Conservation (phyloP, 2,113 vertebrate species). For the Myrmophylax atrothorax region DNA sequence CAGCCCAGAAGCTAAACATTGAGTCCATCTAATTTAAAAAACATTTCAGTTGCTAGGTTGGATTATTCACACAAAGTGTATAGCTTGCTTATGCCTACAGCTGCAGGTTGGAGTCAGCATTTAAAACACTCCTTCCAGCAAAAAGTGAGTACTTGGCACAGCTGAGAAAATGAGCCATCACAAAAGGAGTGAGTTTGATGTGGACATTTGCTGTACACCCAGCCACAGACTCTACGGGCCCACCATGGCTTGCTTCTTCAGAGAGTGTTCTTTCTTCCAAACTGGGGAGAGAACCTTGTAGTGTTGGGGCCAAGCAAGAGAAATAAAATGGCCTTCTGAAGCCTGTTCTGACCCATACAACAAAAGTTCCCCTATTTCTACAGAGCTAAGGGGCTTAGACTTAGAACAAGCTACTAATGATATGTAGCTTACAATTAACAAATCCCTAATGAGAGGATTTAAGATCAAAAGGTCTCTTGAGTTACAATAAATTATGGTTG, state of each 20-base stretch:
- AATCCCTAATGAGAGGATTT: background rate
- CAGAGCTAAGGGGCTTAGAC: background rate
- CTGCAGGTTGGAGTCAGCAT: background rate
- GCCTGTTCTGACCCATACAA: background rate
- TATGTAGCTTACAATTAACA: background rate
- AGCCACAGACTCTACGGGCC: background rate
- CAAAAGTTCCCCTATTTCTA: background rate
- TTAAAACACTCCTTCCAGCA: background rate
- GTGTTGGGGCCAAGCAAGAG: background rate
- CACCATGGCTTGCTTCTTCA: rapidly evolving
- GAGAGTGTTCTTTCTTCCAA: background rate
- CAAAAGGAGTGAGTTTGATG: background rate
- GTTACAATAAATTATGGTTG: background rate
- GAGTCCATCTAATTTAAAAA: slow-evolving; percentile 28
- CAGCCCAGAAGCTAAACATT: slow-evolving; percentile 47
- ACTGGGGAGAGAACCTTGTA: background rate
- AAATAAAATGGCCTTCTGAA: background rate
- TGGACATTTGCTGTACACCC: background rate
- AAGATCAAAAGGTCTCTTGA: background rate
- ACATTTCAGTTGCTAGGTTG: background rate
- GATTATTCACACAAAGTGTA: background rate
- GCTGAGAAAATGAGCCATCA: background rate
- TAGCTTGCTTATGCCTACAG: background rate
- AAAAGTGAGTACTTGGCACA: background rate
- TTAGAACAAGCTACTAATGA: background rate